Evolutionary conservation across 2,113 vertebrate genomes (phyloP).

Genomic region (Seriola dumerili): DNA sequence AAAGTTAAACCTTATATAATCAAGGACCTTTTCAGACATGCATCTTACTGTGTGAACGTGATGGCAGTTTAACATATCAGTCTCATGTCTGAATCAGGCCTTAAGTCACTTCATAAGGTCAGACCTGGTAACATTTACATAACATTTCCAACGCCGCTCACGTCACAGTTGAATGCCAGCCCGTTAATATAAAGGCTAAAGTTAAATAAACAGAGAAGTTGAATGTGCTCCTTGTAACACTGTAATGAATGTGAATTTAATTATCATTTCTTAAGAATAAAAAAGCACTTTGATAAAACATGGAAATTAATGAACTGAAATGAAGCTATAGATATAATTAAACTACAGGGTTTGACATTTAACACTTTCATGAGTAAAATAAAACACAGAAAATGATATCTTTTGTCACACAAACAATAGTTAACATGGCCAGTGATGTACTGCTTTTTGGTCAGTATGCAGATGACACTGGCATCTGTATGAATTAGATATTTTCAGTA

Average conservation of each 20-base stretch:
- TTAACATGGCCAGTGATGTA: background rate
- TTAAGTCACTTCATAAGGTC: background rate
- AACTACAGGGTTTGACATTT: background rate
- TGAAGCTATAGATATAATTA: background rate
- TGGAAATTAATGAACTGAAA: background rate
- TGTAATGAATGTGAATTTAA: background rate
- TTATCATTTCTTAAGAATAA: too few species aligned
- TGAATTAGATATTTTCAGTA: background rate
- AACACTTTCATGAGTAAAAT: background rate
- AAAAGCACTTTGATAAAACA: background rate
- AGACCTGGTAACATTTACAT: background rate
- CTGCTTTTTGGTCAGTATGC: background rate
- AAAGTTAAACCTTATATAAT: constrained; percentile 29
- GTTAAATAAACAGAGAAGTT: background rate
- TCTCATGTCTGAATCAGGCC: constrained; percentile 4
- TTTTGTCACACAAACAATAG: background rate
- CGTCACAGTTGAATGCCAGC: background rate
- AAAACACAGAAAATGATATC: background rate
- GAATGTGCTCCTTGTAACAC: background rate
- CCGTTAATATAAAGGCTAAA: background rate
- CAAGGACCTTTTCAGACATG: background rate
- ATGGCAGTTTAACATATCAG: background rate
- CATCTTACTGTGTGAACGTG: background rate
- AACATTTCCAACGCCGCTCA: background rate
- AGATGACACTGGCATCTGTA: background rate